Conservation (phyloP, 2,888 invertebrate species). For the Lasioglossum lativentre region DNA sequence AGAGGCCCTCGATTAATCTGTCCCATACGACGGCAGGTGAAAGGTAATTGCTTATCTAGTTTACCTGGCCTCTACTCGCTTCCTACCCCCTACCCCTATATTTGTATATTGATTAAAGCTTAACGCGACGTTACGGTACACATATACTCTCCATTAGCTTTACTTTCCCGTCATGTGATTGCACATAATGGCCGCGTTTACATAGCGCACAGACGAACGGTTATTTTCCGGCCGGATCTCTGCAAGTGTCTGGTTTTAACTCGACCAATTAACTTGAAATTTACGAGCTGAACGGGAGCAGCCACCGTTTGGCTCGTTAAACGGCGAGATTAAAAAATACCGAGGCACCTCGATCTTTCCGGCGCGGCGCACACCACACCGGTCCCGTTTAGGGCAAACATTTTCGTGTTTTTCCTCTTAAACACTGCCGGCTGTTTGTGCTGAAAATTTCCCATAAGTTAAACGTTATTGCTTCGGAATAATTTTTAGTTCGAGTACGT, state of each 20-base stretch:
- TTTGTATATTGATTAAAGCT: slow-evolving; percentile 69
- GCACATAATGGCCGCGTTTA: slow-evolving; percentile 54
- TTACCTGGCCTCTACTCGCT: slow-evolving; percentile 30
- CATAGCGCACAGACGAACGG: slow-evolving; percentile 12
- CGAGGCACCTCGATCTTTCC: not conserved
- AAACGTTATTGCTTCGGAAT: not conserved
- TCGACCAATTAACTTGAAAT: slow-evolving; percentile 43
- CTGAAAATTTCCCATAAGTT: not conserved
- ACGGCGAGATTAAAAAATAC: slow-evolving; percentile 28
- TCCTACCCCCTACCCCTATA: slow-evolving; percentile 11
- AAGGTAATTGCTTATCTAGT: slow-evolving; percentile 48
- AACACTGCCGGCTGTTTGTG: not conserved
- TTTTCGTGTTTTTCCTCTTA: not conserved
- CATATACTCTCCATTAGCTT: slow-evolving; percentile 35
- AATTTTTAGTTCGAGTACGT: not conserved
- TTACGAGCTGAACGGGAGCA: slow-evolving; percentile 13
- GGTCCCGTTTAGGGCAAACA: not conserved
- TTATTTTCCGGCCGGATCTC: slow-evolving; percentile 34
- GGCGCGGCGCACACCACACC: not conserved
- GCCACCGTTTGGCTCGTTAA: slow-evolving; percentile 18
- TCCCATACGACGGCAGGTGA: slow-evolving; percentile 23
- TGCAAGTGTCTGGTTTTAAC: slow-evolving; percentile 20
- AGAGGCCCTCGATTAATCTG: slow-evolving; percentile 24
- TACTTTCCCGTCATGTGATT: slow-evolving; percentile 56
- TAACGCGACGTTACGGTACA: slow-evolving; percentile 59